A percentile compares a stretch with the other conserved stretches of the same genome.
These are phyloP conservation scores for Callinectes sapidus DNA, from an alignment of 2,888 invertebrate species.

Conservation along the genomic window DNA sequence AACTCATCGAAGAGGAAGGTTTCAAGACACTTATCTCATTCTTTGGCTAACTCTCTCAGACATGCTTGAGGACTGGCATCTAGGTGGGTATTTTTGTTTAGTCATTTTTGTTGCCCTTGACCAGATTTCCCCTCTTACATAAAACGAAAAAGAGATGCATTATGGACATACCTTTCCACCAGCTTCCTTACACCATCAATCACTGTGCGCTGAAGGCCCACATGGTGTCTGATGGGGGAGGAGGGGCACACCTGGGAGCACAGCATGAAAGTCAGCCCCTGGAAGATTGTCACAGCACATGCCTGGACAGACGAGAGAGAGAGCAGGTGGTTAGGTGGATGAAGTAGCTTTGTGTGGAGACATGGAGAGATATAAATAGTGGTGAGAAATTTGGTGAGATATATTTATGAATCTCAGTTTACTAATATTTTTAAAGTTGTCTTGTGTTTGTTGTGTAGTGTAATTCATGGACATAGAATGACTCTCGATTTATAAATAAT, in stretches of 20 bases:
- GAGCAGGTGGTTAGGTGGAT: neutral
- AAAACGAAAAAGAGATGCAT: neutral
- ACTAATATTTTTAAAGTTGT: neutral
- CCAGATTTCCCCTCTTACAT: no score
- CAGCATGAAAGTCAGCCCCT: slow-evolving; percentile 53
- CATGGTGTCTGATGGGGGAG: slow-evolving; percentile 41
- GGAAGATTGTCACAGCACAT: slow-evolving; percentile 64
- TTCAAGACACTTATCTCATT: no score
- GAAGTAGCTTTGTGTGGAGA: neutral
- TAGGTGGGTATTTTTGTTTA: no score
- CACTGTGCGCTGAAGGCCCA: slow-evolving; percentile 42
- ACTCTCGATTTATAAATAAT: no score
- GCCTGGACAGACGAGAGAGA: slow-evolving; percentile 46
- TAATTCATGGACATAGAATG: neutral
- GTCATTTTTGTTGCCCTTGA: no score
- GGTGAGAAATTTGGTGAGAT: neutral
- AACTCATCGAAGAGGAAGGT: no score
- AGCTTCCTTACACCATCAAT: slow-evolving; percentile 51
- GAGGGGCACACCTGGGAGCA: neutral
- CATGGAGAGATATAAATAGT: neutral
- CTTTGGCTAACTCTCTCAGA: no score
- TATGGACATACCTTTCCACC: slow-evolving; percentile 44
- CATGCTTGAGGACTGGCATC: no score
- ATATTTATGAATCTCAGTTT: neutral
- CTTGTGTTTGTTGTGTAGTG: no score